These are phyloP conservation scores for Erebia epiphron DNA, from an alignment of 2,888 invertebrate species.

Conservation along the genomic window DNA sequence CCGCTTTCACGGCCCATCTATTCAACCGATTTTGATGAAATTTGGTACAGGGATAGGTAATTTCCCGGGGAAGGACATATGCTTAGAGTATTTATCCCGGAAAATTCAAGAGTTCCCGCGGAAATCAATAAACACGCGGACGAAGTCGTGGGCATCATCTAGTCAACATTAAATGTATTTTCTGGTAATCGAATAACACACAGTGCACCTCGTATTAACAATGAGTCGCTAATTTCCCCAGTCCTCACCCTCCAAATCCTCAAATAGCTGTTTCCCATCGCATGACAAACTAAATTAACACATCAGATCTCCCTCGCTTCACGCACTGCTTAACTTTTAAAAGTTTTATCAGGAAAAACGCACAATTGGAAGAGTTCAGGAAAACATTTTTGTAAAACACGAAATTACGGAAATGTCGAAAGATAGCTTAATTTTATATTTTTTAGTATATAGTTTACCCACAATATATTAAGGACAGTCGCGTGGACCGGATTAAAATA, in stretches of 20 bases:
- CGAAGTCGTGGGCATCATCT: too few species aligned
- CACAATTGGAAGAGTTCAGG: constrained; percentile 12
- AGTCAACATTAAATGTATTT: neutral
- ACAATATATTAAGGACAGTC: too few species aligned
- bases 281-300: constrained; percentile 80
- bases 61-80: too few species aligned
- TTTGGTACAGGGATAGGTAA: too few species aligned
- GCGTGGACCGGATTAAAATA: too few species aligned
- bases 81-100: too few species aligned
- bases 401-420: neutral
- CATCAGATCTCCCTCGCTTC: constrained; percentile 51
- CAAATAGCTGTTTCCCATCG: constrained; percentile 56
- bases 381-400: constrained; percentile 19
- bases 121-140: too few species aligned
- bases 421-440: too few species aligned
- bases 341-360: constrained; percentile 20
- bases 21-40: too few species aligned
- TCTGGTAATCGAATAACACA: constrained; percentile 6
- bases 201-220: constrained; percentile 21
- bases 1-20: too few species aligned
- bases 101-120: too few species aligned
- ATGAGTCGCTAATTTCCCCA: constrained; percentile 46
- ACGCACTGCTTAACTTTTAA: constrained; percentile 25
- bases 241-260: constrained; percentile 44
- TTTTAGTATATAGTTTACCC: too few species aligned